phyloP scores from a whole-genome alignment of 2,888 invertebrate species.

The Mesorhabditis belari region DNA sequence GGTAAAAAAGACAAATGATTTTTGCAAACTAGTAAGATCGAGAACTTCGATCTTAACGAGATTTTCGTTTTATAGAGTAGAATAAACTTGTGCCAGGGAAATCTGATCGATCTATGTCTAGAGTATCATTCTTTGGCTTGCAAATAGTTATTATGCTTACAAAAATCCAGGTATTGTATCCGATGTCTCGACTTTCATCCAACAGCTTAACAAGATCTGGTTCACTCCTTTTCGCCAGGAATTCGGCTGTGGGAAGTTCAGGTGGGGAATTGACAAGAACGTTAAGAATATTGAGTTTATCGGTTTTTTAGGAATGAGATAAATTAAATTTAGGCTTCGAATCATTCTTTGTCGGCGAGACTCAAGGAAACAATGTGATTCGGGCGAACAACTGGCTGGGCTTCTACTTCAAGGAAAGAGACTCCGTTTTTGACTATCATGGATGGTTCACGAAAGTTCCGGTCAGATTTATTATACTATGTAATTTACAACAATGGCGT shows the following conservation, averaged over 20 bases:
- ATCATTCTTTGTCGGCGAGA: conserved; percentile 36
- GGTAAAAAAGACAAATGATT: neutral
- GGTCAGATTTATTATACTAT: conserved; percentile 15
- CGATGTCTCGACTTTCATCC: conserved; percentile 20
- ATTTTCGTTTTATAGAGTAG: too few relatives aligned
- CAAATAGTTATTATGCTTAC: too few relatives aligned
- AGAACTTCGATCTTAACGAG: too few relatives aligned
- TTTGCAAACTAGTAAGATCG: too few relatives aligned
- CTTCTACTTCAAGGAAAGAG: conserved; percentile 29
- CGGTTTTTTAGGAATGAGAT: neutral
- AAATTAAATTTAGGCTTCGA: conserved; percentile 29
- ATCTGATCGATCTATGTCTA: too few relatives aligned
- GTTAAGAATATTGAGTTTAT: neutral
- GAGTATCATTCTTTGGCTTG: too few relatives aligned
- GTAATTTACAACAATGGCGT: too few relatives aligned
- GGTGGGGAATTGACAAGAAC: conserved; percentile 10
- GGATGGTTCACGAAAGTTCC: conserved; percentile 40
- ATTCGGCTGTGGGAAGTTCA: conserved; percentile 17
- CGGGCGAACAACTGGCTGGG: conserved; percentile 37
- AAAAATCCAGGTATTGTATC: conserved; percentile 4
- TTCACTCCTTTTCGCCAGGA: conserved; percentile 29
- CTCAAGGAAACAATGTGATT: conserved; percentile 15
- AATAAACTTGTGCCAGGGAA: too few relatives aligned
- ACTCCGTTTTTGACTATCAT: conserved; percentile 25
- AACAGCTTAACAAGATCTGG: conserved; percentile 31